phyloP scores from a whole-genome alignment of 2,113 vertebrate genomes.

The Raja brachyura region DNA sequence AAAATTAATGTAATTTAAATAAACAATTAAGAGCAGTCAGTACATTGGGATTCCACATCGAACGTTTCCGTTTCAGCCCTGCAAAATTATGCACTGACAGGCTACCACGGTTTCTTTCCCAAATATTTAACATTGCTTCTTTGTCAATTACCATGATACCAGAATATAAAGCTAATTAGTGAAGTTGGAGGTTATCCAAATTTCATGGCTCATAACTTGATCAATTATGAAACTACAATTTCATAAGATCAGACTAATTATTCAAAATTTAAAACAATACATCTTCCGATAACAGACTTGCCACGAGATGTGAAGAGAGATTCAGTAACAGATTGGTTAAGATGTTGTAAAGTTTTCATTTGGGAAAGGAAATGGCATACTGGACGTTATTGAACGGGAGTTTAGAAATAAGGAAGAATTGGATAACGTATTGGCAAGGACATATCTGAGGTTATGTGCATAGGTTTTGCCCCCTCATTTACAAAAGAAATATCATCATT shows the following conservation, averaged over 20 bases:
- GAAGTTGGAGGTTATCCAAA: neutral
- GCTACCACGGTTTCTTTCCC: neutral
- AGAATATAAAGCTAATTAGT: neutral
- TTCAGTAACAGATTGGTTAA: neutral
- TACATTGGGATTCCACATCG: neutral
- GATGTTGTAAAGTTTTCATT: no score
- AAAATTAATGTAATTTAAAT: constrained; percentile 27
- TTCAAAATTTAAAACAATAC: neutral
- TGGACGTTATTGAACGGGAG: no score
- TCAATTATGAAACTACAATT: neutral
- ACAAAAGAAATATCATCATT: no score
- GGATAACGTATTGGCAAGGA: no score
- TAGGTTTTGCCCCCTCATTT: no score
- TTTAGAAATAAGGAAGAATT: no score
- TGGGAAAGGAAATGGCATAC: no score
- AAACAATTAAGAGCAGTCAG: neutral
- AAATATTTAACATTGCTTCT: neutral
- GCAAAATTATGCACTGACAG: neutral
- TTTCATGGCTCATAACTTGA: neutral
- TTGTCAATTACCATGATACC: neutral
- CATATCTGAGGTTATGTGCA: no score
- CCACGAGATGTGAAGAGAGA: neutral
- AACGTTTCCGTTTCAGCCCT: neutral
- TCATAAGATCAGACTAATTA: neutral
- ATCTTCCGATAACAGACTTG: no score